These are phyloP conservation scores for Camponotus pennsylvanicus DNA, from an alignment of 1,140 invertebrate species.

Conservation along the genomic window DNA sequence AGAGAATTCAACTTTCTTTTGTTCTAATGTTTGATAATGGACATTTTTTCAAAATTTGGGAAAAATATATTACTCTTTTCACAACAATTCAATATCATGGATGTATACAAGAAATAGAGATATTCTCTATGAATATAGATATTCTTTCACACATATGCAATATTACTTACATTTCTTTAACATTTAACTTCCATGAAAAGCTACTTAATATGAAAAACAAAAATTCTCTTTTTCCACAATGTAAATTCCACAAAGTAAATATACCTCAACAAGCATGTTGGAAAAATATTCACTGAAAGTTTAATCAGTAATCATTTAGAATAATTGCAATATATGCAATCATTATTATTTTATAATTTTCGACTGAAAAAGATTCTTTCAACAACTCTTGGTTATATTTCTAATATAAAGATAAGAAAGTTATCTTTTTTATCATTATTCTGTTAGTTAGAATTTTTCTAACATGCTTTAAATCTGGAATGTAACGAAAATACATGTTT, in stretches of 20 bases:
- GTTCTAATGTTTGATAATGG: constrained; percentile 2
- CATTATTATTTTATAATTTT: constrained; percentile 10
- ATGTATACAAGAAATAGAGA: constrained; percentile 13
- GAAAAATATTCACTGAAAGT: constrained; percentile 25
- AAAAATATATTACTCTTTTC: constrained; percentile 59
- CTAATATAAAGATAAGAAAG: not conserved
- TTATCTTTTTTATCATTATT: not conserved
- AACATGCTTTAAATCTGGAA: constrained; percentile 28
- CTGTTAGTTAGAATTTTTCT: constrained; percentile 19
- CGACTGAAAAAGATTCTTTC: not conserved
- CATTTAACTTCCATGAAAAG: constrained; percentile 28
- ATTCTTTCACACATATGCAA: constrained; percentile 31
- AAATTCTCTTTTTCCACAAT: not conserved
- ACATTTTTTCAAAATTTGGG: constrained; percentile 23
- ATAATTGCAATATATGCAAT: not conserved
- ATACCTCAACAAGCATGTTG: constrained; percentile 21
- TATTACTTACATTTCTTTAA: constrained; percentile 37
- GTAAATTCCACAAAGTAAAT: constrained; percentile 50
- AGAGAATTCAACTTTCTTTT: constrained; percentile 38
- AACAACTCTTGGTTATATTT: not conserved
- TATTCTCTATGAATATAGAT: constrained; percentile 30
- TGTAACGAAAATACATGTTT: constrained; percentile 53
- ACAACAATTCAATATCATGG: constrained; percentile 41
- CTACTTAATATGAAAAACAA: constrained; percentile 20
- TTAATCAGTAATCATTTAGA: not conserved